Conservation (phyloP, 2,888 invertebrate genomes). For the Anthophora plumipes region DNA sequence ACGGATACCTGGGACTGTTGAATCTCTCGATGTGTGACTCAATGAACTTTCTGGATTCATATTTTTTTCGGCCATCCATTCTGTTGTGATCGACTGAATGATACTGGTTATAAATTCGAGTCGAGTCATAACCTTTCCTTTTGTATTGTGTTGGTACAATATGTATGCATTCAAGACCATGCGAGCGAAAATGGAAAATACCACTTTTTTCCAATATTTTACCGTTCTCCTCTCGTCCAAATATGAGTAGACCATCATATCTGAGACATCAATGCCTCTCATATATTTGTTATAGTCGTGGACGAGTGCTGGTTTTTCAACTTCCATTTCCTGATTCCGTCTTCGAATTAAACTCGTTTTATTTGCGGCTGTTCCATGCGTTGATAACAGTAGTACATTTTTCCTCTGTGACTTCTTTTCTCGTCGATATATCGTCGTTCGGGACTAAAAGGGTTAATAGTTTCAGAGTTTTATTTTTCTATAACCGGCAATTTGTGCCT, state of each 20-base stretch:
- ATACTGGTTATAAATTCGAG: not conserved
- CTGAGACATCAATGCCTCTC: too few relatives aligned
- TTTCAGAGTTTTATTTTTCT: too few relatives aligned
- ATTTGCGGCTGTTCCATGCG: too few relatives aligned
- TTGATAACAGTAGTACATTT: too few relatives aligned
- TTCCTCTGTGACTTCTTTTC: not conserved
- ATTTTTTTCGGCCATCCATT: not conserved
- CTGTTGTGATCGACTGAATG: not conserved
- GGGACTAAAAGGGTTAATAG: too few relatives aligned
- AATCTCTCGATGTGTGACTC: not conserved
- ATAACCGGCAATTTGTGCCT: too few relatives aligned
- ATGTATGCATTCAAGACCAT: not conserved
- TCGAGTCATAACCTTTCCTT: not conserved
- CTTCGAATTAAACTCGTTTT: too few relatives aligned
- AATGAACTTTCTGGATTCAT: not conserved
- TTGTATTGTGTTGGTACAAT: not conserved
- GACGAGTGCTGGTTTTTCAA: too few relatives aligned
- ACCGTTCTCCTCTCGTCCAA: not conserved
- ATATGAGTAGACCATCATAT: too few relatives aligned
- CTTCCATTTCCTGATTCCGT: too few relatives aligned
- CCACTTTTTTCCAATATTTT: not conserved
- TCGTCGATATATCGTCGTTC: too few relatives aligned
- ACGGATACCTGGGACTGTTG: not conserved
- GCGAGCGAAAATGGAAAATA: not conserved
- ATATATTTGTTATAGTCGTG: too few relatives aligned